Base-by-base conservation (phyloP, 2,113 vertebrate genomes). In the Nicator chloris region DNA sequence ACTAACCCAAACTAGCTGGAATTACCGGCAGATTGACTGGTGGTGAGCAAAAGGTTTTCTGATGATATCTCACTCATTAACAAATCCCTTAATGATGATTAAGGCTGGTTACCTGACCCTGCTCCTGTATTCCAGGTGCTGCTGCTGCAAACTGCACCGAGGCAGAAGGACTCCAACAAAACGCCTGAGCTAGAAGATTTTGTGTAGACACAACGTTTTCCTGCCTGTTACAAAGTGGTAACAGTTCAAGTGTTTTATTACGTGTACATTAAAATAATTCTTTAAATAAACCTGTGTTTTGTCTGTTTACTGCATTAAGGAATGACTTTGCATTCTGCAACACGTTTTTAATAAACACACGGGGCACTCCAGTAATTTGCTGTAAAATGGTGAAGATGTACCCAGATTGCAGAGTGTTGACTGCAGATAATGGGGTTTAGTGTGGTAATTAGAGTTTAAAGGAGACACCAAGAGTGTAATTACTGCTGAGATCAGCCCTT, bases 21-120 rank as follows among this genome's bases (percentile, higher is more conserved):
- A 99, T 99, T 99, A 99, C 98, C 98, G 98, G 89, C 98, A 98
- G 98, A 99, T 97, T 97, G 97, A 91, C 35, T 92, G 91, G 98
- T 99, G 98, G 97, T 99, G 98, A 99, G 51, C 24, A 80, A 84
- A 90, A 93, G 98, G 98, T 98, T 51, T 98, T 98, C 98, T 99
- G 98, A 99, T 86, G 97, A 90, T 97, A 87, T 92, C 97, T 40
- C 24, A 24, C 39, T 11, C 5, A 0, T 24, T 42, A 79, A 26
- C 31, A 30, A 31, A 13, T 19, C 13, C 19, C 1, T 53, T 50
- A 17, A 24, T 27, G 10, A 1, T 18, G 28, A 15, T 59, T 10
- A 20, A 35, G 37, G n/a, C 15, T 30, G 14, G 6, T 39, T 53
- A 30, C 68, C 61, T 95, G n/a, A 88, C 1, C 30, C 1, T 83